Conservation (phyloP, 2,113 vertebrate genomes). For the Dendropsophus ebraccatus region DNA sequence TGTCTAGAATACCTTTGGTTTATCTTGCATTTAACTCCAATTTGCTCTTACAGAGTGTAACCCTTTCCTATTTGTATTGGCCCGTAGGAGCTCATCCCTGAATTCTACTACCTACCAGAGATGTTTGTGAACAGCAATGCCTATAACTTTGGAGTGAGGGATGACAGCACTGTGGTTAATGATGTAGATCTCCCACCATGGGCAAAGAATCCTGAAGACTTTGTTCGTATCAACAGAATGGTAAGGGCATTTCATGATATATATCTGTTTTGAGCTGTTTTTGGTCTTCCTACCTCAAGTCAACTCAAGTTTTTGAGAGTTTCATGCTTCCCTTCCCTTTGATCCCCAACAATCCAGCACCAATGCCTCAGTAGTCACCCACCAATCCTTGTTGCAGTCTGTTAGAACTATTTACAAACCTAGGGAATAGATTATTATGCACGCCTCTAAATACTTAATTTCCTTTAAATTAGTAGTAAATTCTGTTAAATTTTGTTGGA, state of each 20-base stretch:
- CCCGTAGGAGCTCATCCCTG: slow-evolving; percentile 90
- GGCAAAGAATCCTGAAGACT: slow-evolving; percentile 96
- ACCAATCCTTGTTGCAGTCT: too few relatives aligned
- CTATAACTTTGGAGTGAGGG: slow-evolving; percentile 88
- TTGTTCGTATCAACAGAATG: slow-evolving; percentile 97
- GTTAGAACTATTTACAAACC: too few relatives aligned
- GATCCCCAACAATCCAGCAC: too few relatives aligned
- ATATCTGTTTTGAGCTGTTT: too few relatives aligned
- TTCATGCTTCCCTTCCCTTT: too few relatives aligned
- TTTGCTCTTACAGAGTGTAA: background rate
- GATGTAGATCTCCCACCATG: slow-evolving; percentile 92
- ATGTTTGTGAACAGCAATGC: slow-evolving; percentile 98
- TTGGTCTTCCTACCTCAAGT: too few relatives aligned
- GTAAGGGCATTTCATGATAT: slow-evolving; percentile 72
- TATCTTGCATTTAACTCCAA: background rate
- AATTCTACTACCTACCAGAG: slow-evolving; percentile 98
- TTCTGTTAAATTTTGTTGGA: too few relatives aligned
- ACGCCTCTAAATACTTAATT: too few relatives aligned
- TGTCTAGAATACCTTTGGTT: background rate
- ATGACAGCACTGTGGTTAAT: slow-evolving; percentile 84
- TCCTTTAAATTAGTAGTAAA: too few relatives aligned
- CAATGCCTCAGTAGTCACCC: too few relatives aligned
- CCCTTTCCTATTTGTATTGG: slow-evolving; percentile 1
- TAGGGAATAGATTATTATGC: too few relatives aligned
- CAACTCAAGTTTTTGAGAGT: too few relatives aligned